Conservation (phyloP, 2,888 invertebrate genomes). For the Sympetrum striolatum region DNA sequence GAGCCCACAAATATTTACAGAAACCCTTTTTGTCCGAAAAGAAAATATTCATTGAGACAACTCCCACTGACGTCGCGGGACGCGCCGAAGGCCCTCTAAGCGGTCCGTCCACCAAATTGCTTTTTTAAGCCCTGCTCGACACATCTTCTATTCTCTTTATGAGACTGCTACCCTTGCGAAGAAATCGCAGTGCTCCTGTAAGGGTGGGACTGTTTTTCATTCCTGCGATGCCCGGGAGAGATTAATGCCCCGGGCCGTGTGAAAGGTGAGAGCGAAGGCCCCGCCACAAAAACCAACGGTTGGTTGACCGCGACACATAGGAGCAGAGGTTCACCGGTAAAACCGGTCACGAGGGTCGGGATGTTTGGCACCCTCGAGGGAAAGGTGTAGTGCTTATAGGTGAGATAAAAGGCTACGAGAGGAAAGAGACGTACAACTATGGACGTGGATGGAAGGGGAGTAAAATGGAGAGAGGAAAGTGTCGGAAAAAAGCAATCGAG, state of each 20-base stretch:
- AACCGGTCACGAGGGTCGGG: conserved; percentile 17
- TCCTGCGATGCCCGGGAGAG: conserved; percentile 6
- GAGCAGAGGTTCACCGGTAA: conserved; percentile 32
- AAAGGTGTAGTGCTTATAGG: conserved; percentile 11
- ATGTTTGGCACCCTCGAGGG: conserved; percentile 13
- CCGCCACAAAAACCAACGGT: conserved; percentile 40
- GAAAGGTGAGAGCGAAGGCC: neutral
- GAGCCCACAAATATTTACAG: neutral
- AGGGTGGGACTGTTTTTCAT: conserved; percentile 16
- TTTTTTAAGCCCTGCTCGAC: neutral
- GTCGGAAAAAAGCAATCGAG: neutral
- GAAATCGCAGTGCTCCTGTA: neutral
- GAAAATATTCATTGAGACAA: neutral
- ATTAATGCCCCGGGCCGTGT: conserved; percentile 10
- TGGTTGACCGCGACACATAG: conserved; percentile 35
- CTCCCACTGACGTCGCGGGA: neutral
- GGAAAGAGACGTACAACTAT: conserved; percentile 7
- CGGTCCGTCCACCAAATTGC: neutral
- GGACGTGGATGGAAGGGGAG: neutral
- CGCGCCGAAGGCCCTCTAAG: neutral
- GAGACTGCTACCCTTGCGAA: neutral
- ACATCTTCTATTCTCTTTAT: conserved; percentile 18
- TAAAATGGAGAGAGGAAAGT: neutral
- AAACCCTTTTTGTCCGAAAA: neutral
- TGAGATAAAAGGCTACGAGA: conserved; percentile 1